These are phyloP conservation scores for Arothron firmamentum DNA, from an alignment of 2,113 vertebrate genomes.

Conservation along the genomic window DNA sequence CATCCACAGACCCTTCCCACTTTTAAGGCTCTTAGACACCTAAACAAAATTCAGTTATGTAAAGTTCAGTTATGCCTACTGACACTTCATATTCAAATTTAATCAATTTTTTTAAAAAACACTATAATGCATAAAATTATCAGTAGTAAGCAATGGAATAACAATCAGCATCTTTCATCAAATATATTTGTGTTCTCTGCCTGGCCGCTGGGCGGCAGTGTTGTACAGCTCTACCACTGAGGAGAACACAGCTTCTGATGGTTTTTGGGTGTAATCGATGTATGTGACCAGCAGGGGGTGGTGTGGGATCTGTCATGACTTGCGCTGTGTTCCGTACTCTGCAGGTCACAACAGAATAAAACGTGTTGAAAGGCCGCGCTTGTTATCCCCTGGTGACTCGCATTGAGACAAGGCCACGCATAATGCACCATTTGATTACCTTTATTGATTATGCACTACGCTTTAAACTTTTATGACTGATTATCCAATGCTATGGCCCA, in stretches of 20 bases:
- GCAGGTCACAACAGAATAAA: neutral
- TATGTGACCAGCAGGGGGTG: slow-evolving; percentile 55
- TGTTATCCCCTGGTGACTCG: no score
- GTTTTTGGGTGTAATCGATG: neutral
- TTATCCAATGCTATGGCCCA: no score
- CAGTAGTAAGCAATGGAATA: no score
- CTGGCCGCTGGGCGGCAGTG: slow-evolving; percentile 38
- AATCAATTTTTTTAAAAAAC: no score
- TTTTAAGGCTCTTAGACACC: neutral
- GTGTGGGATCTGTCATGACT: slow-evolving; percentile 6
- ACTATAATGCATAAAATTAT: no score
- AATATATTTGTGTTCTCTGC: neutral
- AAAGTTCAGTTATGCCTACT: neutral
- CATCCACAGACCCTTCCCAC: neutral
- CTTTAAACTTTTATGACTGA: no score
- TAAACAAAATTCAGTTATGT: neutral
- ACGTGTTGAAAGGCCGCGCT: no score
- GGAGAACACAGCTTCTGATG: neutral
- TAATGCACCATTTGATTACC: no score
- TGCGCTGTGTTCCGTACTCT: neutral
- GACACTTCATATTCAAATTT: no score
- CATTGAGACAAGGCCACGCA: no score
- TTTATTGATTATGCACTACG: no score
- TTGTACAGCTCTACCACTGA: neutral
- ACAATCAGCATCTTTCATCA: no score